Base-by-base conservation (phyloP, 2,797 vertebrate species). In the Phaenicophaeus curvirostris region DNA sequence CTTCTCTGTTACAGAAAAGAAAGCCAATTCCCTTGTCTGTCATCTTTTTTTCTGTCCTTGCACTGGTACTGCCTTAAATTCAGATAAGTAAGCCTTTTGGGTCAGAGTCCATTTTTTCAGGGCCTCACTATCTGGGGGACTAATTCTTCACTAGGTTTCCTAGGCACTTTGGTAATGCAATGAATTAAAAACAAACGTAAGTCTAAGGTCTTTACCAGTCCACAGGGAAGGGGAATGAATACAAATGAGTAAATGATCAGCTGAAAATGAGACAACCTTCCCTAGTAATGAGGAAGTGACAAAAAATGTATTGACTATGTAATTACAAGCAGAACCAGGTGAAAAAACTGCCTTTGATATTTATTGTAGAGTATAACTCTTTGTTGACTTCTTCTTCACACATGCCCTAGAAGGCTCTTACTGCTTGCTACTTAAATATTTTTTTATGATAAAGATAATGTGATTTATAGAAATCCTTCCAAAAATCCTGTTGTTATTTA, bases 111-210 rank as follows among this genome's bases (percentile, higher is more conserved):
- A 11, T 42, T 62, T 66, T 78, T 78, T 17, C n/a, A 90, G 35
- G 20, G 3, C 4, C 17, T 66, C 42, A 15, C 6, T 5, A 2
- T 7, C 10, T 2, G 0, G 10, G 18, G 30, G 4, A 50, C 13
- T 28, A 10, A 3, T 86, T 33, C 27, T 86, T 75, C 21, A 9
- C 14, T 44, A 28, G 5, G 8, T 84, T 69, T 93, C 16, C n/a
- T 28, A 27, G 23, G 15, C 6, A 13, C 41, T 66, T 28, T 48
- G 17, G 14, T 35, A 69, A 44, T 33, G 15, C 27, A 65, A 55
- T 31, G 51, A 62, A 59, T 57, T 76, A 69, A 63, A 30, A 55
- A 53, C 7, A 71, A 16, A 57, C 8, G 0, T 15, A 59, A 58
- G 7, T 30, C 14, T 48, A n/a, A 93, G 39, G 39, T 72, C 11